These are phyloP conservation scores for Lottia scabra DNA, from an alignment of 2,888 invertebrate species.

Conservation along the genomic window DNA sequence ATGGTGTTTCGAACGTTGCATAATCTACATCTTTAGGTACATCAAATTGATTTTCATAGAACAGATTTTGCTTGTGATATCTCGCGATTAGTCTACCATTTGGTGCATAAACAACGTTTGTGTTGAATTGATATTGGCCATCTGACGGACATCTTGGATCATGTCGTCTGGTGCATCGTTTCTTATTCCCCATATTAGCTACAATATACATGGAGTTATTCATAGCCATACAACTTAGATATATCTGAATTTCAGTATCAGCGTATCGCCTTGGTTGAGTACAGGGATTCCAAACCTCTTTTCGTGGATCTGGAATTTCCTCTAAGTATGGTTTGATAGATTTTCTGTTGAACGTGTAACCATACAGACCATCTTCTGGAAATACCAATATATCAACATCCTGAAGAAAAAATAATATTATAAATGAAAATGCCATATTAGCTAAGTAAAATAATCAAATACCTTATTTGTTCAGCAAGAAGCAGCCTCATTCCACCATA, in stretches of 20 bases:
- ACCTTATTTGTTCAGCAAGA: too few species aligned
- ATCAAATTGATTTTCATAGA: conserved; percentile 71
- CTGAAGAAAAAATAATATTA: conserved; percentile 69
- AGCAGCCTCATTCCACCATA: too few species aligned
- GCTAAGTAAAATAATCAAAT: neutral
- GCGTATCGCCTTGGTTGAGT: neutral
- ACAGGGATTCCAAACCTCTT: conserved; percentile 43
- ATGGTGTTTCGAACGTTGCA: conserved; percentile 55
- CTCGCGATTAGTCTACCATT: conserved; percentile 79
- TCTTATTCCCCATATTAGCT: conserved; percentile 72
- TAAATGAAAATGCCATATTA: neutral
- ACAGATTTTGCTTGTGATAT: conserved; percentile 73
- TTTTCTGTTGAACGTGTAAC: conserved; percentile 25
- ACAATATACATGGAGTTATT: conserved; percentile 30
- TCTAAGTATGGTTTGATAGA: conserved; percentile 33
- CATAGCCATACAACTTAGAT: conserved; percentile 34
- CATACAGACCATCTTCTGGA: conserved; percentile 76
- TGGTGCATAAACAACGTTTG: conserved; percentile 83
- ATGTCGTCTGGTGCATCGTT: conserved; percentile 71
- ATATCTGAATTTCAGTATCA: conserved; percentile 21
- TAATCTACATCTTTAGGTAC: conserved; percentile 46
- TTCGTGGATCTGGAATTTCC: conserved; percentile 27
- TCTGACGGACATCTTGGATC: conserved; percentile 46
- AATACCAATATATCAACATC: conserved; percentile 82
- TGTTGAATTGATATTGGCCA: conserved; percentile 75